A percentile compares a stretch with the other conserved stretches of the same genome.
Conservation (phyloP, 2,113 vertebrate species). For the Sceloporus undulatus region DNA sequence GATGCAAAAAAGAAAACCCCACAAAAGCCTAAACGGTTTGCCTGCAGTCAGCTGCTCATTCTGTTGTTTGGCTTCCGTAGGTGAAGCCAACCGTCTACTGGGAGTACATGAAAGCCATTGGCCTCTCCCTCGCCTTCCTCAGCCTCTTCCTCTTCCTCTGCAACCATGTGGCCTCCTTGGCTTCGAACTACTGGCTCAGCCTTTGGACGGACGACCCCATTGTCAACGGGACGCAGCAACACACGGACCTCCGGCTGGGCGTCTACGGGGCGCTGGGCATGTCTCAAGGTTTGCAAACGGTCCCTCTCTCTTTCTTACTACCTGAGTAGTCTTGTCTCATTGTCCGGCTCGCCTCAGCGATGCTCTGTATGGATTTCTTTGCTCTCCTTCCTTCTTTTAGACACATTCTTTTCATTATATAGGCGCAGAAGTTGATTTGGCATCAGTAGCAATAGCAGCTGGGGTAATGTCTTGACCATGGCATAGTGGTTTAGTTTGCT, state of each 20-base stretch:
- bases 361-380: too few species aligned
- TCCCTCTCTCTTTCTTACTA: background rate
- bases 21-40: too few species aligned
- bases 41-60: too few species aligned
- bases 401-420: background rate
- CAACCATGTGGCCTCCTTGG: constrained; percentile 86
- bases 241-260: constrained; percentile 84
- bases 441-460: too few species aligned
- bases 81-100: constrained; percentile 92
- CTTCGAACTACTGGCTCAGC: constrained; percentile 97
- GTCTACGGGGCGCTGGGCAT: constrained; percentile 91
- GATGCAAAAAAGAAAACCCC: too few species aligned
- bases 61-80: constrained; percentile 63
- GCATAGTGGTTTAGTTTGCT: too few species aligned
- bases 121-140: constrained; percentile 83
- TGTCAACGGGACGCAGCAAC: constrained; percentile 90
- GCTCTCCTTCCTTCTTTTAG: too few species aligned
- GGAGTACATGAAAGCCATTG: constrained; percentile 94
- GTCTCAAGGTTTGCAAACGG: constrained; percentile 85
- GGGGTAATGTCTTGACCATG: too few species aligned
- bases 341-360: too few species aligned
- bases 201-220: constrained; percentile 94
- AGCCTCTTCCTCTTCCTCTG: constrained; percentile 89
- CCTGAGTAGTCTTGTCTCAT: background rate
- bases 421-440: too few species aligned